These are phyloP conservation scores for Acropternis orthonyx DNA, from an alignment of 2,797 vertebrate genomes.

Conservation along the genomic window DNA sequence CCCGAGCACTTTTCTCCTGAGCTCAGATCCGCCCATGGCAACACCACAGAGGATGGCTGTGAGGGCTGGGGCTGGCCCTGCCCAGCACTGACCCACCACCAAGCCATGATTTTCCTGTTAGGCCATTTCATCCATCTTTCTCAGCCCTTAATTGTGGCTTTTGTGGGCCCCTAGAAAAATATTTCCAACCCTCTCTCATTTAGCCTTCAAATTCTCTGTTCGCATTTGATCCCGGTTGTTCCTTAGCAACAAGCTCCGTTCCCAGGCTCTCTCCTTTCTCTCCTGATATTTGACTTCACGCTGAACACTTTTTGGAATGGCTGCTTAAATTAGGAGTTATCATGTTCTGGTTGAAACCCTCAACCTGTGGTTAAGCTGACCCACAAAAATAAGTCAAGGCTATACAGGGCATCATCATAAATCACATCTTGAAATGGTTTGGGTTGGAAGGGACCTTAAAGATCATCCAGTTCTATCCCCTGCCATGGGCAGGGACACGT, in stretches of 20 bases:
- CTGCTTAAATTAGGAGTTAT: neutral
- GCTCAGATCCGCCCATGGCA: neutral
- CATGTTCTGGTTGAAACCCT: neutral
- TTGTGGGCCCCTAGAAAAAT: slow-evolving; percentile 20
- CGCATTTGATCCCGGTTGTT: neutral
- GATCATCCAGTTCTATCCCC: neutral
- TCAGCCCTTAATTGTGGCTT: neutral
- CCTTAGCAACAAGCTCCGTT: slow-evolving; percentile 29
- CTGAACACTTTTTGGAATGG: neutral
- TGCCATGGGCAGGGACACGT: neutral
- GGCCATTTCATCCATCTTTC: neutral
- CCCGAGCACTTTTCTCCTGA: neutral
- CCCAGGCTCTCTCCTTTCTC: slow-evolving; percentile 20
- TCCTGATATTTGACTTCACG: neutral
- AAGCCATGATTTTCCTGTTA: neutral
- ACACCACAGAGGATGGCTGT: neutral
- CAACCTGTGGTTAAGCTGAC: neutral
- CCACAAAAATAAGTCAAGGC: neutral
- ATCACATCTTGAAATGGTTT: neutral
- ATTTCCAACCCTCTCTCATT: neutral
- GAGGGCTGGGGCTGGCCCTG: neutral
- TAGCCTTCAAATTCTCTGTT: neutral
- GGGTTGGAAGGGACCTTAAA: neutral
- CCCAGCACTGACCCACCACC: neutral
- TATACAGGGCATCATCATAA: neutral